Percentiles rank a stretch among this genome's conserved stretches.
phyloP scores from a whole-genome alignment of 2,797 vertebrate genomes.

The Myotis findleyi region DNA sequence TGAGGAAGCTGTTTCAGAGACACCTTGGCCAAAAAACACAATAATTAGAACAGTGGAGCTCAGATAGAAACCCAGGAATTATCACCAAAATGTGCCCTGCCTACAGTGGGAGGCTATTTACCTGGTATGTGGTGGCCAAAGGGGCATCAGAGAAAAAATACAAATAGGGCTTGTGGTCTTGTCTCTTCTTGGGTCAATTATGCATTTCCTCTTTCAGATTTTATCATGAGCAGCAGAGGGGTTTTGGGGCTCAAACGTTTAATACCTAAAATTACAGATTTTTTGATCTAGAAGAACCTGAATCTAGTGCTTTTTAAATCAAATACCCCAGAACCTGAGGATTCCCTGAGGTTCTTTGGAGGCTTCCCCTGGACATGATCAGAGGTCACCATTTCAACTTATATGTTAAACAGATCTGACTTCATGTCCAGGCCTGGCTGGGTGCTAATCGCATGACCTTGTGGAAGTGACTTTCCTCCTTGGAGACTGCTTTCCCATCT shows the following conservation, averaged over 20 bases:
- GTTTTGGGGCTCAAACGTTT: not conserved
- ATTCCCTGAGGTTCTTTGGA: not conserved
- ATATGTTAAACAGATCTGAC: not conserved
- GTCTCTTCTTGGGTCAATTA: not conserved
- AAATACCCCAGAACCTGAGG: rapidly evolving
- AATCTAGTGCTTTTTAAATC: not conserved
- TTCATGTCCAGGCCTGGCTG: not conserved
- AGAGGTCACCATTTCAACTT: not conserved
- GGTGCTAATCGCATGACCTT: not conserved
- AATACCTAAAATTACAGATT: not conserved
- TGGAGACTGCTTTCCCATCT: not conserved
- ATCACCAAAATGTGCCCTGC: not conserved
- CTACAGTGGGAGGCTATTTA: not conserved
- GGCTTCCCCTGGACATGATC: not conserved
- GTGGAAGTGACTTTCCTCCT: not conserved
- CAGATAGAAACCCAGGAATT: not conserved
- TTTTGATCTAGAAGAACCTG: not conserved
- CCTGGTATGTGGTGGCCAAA: not conserved
- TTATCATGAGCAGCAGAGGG: not conserved
- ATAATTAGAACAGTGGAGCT: not conserved
- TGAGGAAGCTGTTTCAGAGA: not conserved
- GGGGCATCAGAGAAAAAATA: not conserved
- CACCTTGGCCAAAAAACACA: not conserved
- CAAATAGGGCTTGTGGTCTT: not conserved
- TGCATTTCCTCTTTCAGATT: not conserved